These are phyloP conservation scores for Mycetomoellerius zeteki DNA, from an alignment of 1,140 invertebrate genomes.

Conservation along the genomic window DNA sequence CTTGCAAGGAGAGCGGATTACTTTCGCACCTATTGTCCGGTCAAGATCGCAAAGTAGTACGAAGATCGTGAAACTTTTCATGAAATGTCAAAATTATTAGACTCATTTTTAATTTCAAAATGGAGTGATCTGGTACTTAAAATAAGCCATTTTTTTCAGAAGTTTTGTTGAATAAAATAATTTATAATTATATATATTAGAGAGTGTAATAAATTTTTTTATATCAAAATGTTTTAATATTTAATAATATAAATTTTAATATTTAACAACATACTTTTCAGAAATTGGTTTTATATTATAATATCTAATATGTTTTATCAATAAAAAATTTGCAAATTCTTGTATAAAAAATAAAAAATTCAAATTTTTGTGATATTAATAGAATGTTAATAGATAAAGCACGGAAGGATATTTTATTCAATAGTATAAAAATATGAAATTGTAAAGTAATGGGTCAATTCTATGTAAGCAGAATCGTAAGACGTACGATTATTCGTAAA, in stretches of 20 bases:
- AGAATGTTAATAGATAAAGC: background rate
- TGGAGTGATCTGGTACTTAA: background rate
- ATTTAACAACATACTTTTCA: background rate
- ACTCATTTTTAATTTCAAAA: background rate
- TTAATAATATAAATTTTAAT: background rate
- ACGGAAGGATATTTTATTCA: background rate
- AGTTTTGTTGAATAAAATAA: background rate
- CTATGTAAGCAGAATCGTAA: too few relatives aligned
- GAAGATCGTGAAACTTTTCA: constrained; percentile 25
- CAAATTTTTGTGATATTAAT: background rate
- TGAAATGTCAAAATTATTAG: background rate
- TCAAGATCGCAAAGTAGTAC: constrained; percentile 57
- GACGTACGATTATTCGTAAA: too few relatives aligned
- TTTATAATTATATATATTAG: background rate
- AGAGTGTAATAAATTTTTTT: background rate
- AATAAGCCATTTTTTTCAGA: background rate
- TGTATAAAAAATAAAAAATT: too few relatives aligned
- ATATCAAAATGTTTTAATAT: background rate
- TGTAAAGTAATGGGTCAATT: too few relatives aligned
- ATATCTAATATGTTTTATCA: background rate
- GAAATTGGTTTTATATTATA: background rate
- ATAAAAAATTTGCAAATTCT: background rate
- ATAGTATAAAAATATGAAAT: background rate
- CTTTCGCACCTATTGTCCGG: constrained; percentile 68
- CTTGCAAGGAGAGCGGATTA: constrained; percentile 50